A percentile compares a stretch with the other conserved stretches of the same genome.
These are phyloP conservation scores for Zosterops japonicus DNA, from an alignment of 2,113 vertebrate genomes.

Conservation along the genomic window DNA sequence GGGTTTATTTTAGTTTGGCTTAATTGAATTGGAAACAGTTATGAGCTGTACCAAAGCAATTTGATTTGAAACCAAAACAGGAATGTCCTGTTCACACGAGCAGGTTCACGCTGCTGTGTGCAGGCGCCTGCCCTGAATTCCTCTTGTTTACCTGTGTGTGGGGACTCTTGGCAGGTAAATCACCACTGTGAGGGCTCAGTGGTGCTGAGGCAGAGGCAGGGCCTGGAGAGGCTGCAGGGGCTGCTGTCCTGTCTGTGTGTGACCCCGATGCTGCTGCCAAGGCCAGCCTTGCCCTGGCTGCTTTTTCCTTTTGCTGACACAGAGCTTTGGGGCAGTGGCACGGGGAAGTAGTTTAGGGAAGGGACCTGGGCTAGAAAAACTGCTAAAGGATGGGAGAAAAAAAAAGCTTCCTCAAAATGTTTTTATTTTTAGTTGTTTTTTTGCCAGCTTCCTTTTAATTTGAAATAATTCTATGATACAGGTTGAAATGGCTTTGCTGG, in stretches of 20 bases:
- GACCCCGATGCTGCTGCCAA: not conserved
- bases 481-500: not conserved
- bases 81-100: not conserved
- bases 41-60: not conserved
- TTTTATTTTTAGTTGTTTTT: not conserved
- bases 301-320: not conserved
- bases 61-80: not conserved
- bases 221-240: not conserved
- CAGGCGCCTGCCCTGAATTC: fast-evolving
- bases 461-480: fast-evolving
- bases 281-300: not conserved
- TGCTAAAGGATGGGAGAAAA: fast-evolving
- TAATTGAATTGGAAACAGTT: slow-evolving; percentile 54
- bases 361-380: not conserved
- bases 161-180: not conserved
- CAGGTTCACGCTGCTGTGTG: not conserved
- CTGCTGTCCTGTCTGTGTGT: fast-evolving
- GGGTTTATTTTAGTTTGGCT: slow-evolving; percentile 42
- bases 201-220: not conserved
- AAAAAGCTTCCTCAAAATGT: not conserved
- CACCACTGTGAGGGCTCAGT: fast-evolving
- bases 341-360: not conserved
- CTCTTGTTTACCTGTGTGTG: not conserved
- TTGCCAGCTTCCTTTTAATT: not conserved
- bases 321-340: not conserved